phyloP scores from a whole-genome alignment of 2,113 vertebrate species.

The Mixornis gularis region DNA sequence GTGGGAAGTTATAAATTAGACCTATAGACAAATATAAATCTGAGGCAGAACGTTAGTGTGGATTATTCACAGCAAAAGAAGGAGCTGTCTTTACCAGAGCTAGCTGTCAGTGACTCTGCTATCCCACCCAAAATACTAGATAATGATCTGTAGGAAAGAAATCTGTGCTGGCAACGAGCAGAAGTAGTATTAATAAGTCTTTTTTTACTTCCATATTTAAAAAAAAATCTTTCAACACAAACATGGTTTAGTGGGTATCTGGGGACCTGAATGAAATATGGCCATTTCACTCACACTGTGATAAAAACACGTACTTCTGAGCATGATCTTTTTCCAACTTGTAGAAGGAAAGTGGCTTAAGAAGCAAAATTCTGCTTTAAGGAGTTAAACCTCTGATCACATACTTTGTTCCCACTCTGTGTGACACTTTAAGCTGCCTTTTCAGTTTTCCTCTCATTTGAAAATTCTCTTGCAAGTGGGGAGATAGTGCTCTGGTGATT shows the following conservation, averaged over 20 bases:
- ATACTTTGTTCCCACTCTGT: neutral
- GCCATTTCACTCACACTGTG: neutral
- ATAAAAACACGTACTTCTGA: neutral
- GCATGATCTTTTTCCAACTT: neutral
- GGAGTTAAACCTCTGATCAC: neutral
- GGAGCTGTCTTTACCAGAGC: neutral
- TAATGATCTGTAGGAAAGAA: neutral
- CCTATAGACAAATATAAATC: neutral
- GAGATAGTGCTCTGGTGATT: constrained; percentile 22
- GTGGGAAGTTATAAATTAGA: constrained; percentile 7
- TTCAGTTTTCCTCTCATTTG: constrained; percentile 1
- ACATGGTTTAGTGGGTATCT: neutral
- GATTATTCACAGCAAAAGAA: neutral
- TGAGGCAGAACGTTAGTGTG: neutral
- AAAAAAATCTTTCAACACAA: neutral
- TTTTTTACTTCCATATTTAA: neutral
- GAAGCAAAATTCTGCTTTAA: neutral
- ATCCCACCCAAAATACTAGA: neutral
- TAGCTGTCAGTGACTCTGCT: neutral
- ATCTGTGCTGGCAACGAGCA: neutral
- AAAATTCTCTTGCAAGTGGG: neutral
- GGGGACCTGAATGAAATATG: neutral
- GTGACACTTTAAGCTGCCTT: neutral
- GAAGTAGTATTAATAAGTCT: neutral
- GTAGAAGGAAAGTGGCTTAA: neutral